These are phyloP conservation scores for Elaeidobius kamerunicus DNA, from an alignment of 2,888 invertebrate genomes.

Conservation along the genomic window DNA sequence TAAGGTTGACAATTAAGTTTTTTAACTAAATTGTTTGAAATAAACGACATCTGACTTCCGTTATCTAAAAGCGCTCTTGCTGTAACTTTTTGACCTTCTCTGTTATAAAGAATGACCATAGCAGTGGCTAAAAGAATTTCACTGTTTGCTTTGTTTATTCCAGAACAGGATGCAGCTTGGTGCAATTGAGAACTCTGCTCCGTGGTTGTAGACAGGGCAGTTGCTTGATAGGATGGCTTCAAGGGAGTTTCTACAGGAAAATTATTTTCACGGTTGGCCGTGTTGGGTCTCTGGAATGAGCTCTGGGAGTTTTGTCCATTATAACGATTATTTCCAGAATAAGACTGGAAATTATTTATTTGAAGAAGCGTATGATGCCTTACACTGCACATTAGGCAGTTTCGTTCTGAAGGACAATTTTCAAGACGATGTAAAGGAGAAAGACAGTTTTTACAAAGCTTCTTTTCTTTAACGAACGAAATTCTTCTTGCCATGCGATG, in stretches of 20 bases:
- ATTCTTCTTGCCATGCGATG: neutral
- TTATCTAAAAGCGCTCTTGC: conserved; percentile 1
- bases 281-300: too few species aligned
- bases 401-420: conserved; percentile 2
- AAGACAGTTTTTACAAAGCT: neutral
- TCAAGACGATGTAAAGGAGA: neutral
- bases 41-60: neutral
- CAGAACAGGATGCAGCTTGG: neutral
- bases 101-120: neutral
- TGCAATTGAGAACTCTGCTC: neutral
- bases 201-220: neutral
- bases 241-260: neutral
- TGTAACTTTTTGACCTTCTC: neutral
- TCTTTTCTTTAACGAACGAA: neutral
- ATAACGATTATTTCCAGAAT: neutral
- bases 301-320: neutral
- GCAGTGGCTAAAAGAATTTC: conserved; percentile 2
- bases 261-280: neutral
- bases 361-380: neutral
- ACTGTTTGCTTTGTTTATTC: neutral
- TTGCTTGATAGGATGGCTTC: neutral
- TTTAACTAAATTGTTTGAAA: neutral
- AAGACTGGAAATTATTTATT: neutral
- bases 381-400: neutral
- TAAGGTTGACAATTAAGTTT: neutral